These are phyloP conservation scores for Reticulitermes speratus DNA, from an alignment of 1,140 invertebrate genomes.

Conservation along the genomic window DNA sequence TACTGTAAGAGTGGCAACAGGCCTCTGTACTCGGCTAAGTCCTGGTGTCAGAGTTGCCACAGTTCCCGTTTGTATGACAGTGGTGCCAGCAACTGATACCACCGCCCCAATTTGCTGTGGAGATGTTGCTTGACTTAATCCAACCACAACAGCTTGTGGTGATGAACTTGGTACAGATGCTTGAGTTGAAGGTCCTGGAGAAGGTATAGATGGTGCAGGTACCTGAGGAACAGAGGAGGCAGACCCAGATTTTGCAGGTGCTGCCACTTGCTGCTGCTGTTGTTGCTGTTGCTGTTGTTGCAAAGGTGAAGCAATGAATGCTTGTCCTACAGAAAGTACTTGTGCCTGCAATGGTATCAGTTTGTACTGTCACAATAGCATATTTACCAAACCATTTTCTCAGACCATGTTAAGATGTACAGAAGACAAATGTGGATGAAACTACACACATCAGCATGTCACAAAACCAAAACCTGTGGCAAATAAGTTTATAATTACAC, in stretches of 20 bases:
- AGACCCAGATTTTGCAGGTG: background rate
- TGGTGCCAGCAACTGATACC: slow-evolving; percentile 12
- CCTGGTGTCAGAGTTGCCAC: background rate
- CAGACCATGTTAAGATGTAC: too few species aligned
- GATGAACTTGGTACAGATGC: slow-evolving; percentile 40
- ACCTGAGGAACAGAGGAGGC: background rate
- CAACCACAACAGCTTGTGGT: slow-evolving; percentile 37
- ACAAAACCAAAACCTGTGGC: too few species aligned
- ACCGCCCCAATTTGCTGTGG: background rate
- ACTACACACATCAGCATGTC: too few species aligned
- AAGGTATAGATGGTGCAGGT: background rate
- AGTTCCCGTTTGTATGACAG: background rate
- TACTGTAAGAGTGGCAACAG: slow-evolving; percentile 27
- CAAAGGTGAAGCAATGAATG: background rate
- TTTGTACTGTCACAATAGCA: background rate
- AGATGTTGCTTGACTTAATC: slow-evolving; percentile 24
- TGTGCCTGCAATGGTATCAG: background rate
- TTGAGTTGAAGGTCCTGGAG: slow-evolving; percentile 19
- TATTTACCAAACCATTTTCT: too few species aligned
- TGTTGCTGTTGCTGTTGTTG: background rate
- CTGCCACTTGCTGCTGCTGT: slow-evolving; percentile 20
- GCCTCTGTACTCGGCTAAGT: slow-evolving; percentile 12
- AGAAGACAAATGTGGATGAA: too few species aligned
- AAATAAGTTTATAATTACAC: too few species aligned
- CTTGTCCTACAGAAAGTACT: background rate